Evolutionary conservation across 2,888 invertebrate genomes (phyloP).

Genomic region (Strigamia crassipes): DNA sequence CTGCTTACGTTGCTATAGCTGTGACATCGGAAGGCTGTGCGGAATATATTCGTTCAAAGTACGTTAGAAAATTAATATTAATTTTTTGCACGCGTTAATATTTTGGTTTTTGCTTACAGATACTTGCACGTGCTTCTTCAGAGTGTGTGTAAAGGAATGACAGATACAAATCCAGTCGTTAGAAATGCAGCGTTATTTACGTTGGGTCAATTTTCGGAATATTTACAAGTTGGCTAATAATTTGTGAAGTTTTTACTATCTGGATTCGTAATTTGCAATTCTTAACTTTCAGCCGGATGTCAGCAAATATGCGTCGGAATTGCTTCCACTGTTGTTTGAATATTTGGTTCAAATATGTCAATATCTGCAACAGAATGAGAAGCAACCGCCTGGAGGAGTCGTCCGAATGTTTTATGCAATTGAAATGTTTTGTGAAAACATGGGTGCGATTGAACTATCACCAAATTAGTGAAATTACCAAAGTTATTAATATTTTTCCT

Average conservation of each 20-base stretch:
- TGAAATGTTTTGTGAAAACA: constrained; percentile 78
- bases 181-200: constrained; percentile 78
- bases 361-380: constrained; percentile 57
- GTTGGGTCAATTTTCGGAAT: constrained; percentile 79
- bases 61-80: constrained; percentile 42
- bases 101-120: constrained; percentile 53
- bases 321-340: constrained; percentile 71
- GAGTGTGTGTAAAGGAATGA: constrained; percentile 72
- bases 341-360: constrained; percentile 53
- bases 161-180: constrained; percentile 68
- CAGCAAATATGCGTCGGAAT: constrained; percentile 70
- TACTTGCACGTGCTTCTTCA: constrained; percentile 70
- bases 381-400: constrained; percentile 67
- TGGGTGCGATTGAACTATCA: constrained; percentile 57
- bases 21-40: constrained; percentile 79
- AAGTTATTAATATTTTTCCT: neutral
- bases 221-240: constrained; percentile 66
- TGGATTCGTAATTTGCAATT: neutral
- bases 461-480: neutral
- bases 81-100: neutral
- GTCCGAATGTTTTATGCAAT: constrained; percentile 78
- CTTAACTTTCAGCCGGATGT: constrained; percentile 69
- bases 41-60: constrained; percentile 73
- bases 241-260: neutral
- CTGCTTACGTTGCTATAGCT: constrained; percentile 73